Evolutionary conservation across 2,888 invertebrate species (phyloP), one percentile per base, ranked within the genome.

Genomic region (Chymomyza fuscimana): DNA sequence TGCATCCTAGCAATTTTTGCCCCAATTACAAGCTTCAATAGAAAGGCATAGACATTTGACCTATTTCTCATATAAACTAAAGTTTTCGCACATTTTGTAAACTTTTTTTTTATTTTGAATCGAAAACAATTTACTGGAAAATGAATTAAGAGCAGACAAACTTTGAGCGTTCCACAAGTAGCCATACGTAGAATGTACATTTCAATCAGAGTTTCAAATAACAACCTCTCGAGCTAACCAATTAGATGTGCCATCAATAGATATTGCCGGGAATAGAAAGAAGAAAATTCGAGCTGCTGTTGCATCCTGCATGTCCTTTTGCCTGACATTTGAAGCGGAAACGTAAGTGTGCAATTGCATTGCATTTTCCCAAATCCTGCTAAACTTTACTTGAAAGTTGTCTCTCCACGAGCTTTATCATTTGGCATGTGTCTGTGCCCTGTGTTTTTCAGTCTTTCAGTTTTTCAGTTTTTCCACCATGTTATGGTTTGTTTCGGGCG

Each of bases 291-390:
- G 69, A 59, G 60, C 62, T 61, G 50, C 61, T 54, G 58, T 52
- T 78, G 64, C 66, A 73, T 68, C 63, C 69, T 58, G 60, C 40
- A 65, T 54, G 29, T 54, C 12, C 19, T 56, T 61, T 58, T 59
- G 61, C 61, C 52, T 78, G 83, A 70, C 80, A 77, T 70, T 72
- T 76, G 74, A 79, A 77, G 80, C 79, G 77, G 81, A 86, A 87
- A 78, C 84, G 74, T 74, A 86, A 78, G 79, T 80, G 77, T 80
- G 81, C 82, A 83, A 82, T 87, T 84, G 76, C 79, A 82, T 74
- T 85, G 83, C 74, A 73, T 73, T 77, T 73, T 79, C 25, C 65
- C 32, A 73, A 81, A 78, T 77, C 68, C 72, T 54, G 54, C 54
- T 16, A 54, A 83, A 79, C 75, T 85, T 77, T 78, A 64, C 73